Percentiles rank a stretch among this genome's conserved stretches.
Conservation (phyloP, 2,113 vertebrate species). For the Mohoua ochrocephala region DNA sequence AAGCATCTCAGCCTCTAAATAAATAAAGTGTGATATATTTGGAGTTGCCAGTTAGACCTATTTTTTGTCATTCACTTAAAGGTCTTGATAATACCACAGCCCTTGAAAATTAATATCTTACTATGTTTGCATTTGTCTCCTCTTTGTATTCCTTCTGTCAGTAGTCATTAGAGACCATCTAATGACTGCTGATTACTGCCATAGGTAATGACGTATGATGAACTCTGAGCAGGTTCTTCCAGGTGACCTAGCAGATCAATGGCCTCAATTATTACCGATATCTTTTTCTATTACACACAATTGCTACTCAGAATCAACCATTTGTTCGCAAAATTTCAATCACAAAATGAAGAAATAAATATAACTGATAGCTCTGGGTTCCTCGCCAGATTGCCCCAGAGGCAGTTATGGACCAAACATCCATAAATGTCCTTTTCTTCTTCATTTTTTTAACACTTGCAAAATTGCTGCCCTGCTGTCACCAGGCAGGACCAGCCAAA, state of each 20-base stretch:
- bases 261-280: background rate
- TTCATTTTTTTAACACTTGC: background rate
- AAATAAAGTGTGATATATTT: background rate
- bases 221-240: background rate
- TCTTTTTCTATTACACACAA: background rate
- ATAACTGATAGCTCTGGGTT: background rate
- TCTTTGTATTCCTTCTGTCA: background rate
- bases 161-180: background rate
- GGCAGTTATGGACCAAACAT: background rate
- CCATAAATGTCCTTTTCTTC: background rate
- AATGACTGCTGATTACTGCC: background rate
- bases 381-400: rapidly evolving
- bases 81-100: background rate
- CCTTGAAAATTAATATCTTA: background rate
- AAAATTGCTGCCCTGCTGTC: background rate
- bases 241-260: background rate
- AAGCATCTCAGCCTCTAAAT: background rate
- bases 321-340: background rate
- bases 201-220: background rate
- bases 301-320: background rate
- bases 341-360: background rate
- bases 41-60: background rate
- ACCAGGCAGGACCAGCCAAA: background rate
- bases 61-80: background rate
- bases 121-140: background rate